Base-by-base conservation (phyloP, 2,113 vertebrate genomes). In the Pseudopodoces humilis region DNA sequence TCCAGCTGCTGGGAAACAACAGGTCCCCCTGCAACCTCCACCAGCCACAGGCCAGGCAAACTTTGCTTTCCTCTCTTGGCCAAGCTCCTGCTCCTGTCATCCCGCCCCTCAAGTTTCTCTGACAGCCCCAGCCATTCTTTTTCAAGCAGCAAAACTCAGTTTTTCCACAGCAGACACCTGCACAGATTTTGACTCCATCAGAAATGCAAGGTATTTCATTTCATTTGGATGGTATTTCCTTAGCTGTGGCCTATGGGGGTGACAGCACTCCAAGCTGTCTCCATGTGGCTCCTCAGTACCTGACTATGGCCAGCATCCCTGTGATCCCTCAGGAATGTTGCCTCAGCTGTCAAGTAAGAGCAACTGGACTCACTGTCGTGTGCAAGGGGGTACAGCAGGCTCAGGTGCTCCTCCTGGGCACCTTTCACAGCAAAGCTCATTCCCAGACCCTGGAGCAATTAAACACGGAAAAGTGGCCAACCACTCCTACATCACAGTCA, bases 221-320 rank as follows among this genome's bases (percentile, higher is more conserved):
- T 58, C 30, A 24, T 28, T 8, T n/a, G 41, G 20, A 6, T 33
- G 9, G 11, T 5, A 8, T 35, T 43, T 44, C 75, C 70, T 82
- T 3, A 22, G 55, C 22, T 4, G 5, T 15, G 27, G 59, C 46
- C 55, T 3, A 0, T 1, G 1, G 50, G 79, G 65, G 52, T 35
- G 78, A 37, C 47, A 78, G 74, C 60, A 16, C 52, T n/a, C n/a
- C 1, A 2, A 30, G 47, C 31, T 24, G 8, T 3, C 35, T 58
- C 11, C 0, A 4, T 0, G 4, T 4, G 0, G 58, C 8, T 47
- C 21, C 77, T 62, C 43, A 30, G 64, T 2, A 43, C 12, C n/a
- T 2, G 1, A 22, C 63, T 15, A 6, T 1, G 3, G 52, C 47
- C 30, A 24, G 21, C 6, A 47, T 7, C 53, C 49, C 91, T 19